These are phyloP conservation scores for Eristalis arbustorum DNA, from an alignment of 2,888 invertebrate genomes.

Conservation along the genomic window DNA sequence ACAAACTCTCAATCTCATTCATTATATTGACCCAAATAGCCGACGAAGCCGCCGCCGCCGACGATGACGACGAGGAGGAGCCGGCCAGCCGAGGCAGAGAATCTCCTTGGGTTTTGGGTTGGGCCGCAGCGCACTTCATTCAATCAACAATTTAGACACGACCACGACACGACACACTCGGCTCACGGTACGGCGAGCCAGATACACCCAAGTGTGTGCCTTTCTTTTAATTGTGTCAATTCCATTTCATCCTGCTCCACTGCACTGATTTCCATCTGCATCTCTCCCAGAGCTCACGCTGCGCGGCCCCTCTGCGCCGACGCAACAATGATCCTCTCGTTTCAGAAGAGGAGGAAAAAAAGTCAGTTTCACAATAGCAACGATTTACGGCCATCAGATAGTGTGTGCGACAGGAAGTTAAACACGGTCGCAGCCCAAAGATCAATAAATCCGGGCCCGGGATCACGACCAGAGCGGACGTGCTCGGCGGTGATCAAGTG, in stretches of 20 bases:
- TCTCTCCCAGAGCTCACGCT: constrained; percentile 16
- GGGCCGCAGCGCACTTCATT: constrained; percentile 58
- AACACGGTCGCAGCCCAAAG: constrained; percentile 58
- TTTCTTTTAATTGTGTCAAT: constrained; percentile 69
- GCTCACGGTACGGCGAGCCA: background rate
- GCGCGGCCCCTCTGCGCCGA: background rate
- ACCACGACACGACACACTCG: constrained; percentile 3
- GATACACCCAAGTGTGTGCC: constrained; percentile 52
- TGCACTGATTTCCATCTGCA: constrained; percentile 68
- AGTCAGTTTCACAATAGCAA: constrained; percentile 50
- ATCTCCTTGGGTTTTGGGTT: constrained; percentile 41
- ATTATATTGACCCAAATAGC: constrained; percentile 68
- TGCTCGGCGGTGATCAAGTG: constrained; percentile 52
- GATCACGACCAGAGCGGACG: constrained; percentile 38
- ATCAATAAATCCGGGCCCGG: constrained; percentile 61
- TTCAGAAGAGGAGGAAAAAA: constrained; percentile 4
- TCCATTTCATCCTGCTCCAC: constrained; percentile 68
- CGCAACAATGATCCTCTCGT: background rate
- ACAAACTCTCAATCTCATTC: constrained; percentile 67
- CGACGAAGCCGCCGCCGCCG: too few relatives aligned
- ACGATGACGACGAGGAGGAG: background rate
- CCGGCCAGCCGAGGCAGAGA: too few relatives aligned
- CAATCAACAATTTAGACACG: constrained; percentile 66
- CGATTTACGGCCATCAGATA: constrained; percentile 69
- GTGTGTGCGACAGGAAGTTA: constrained; percentile 67